phyloP scores from a whole-genome alignment of 2,888 invertebrate species.

The Charanyca ferruginea region DNA sequence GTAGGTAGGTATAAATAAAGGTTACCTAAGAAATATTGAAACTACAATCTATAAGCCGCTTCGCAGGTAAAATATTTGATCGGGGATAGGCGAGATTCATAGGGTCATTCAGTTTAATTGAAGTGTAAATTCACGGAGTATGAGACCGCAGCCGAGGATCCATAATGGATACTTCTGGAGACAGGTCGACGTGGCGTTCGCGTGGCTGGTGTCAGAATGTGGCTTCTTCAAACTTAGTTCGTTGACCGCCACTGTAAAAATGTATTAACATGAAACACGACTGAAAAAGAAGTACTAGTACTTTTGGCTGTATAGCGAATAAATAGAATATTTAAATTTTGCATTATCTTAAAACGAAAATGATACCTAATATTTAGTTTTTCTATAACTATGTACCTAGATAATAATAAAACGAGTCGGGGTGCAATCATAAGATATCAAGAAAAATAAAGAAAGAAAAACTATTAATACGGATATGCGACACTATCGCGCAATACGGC shows the following conservation, averaged over 20 bases:
- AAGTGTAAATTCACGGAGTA: constrained; percentile 72
- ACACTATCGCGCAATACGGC: too few relatives aligned
- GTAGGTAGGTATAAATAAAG: constrained; percentile 57
- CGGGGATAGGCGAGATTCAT: constrained; percentile 57
- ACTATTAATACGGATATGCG: too few relatives aligned
- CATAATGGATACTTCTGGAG: constrained; percentile 71
- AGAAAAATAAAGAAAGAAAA: too few relatives aligned
- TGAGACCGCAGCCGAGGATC: constrained; percentile 74
- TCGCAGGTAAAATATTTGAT: constrained; percentile 64
- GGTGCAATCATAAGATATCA: too few relatives aligned
- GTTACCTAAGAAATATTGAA: constrained; percentile 58
- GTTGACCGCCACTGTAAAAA: constrained; percentile 85
- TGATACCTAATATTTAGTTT: too few relatives aligned
- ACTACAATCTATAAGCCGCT: constrained; percentile 62
- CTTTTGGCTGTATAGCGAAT: too few relatives aligned
- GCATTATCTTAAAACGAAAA: too few relatives aligned
- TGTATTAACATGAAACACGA: constrained; percentile 16
- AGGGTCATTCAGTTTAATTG: constrained; percentile 64
- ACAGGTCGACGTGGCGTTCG: constrained; percentile 75
- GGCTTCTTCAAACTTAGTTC: constrained; percentile 86
- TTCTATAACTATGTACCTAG: too few relatives aligned
- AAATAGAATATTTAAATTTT: too few relatives aligned
- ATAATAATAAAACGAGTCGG: too few relatives aligned
- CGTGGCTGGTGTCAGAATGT: constrained; percentile 80
- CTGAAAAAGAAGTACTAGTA: neutral